Base-by-base conservation (phyloP, 2,113 vertebrate species). In the Micronycteris hirsuta region DNA sequence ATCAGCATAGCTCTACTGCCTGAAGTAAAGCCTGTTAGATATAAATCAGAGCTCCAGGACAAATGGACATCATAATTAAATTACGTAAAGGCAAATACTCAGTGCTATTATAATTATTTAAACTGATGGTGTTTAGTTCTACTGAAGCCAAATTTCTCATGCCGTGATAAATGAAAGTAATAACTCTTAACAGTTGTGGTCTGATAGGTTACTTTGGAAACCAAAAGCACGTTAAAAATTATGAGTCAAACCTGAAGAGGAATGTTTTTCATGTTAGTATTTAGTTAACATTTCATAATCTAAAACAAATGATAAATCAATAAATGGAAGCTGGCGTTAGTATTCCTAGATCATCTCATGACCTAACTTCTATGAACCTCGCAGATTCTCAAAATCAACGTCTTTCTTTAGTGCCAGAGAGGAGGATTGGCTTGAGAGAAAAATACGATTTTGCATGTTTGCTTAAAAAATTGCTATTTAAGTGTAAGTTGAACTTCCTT, bases 11-110 rank as follows among this genome's bases (percentile, higher is more conserved):
- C 54, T 94, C 43, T 41, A 22, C 7, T 41, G 85, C 13, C 65
- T 45, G 49, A 58, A 73, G 81, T 36, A 84, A 93, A 93, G 13
- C 56, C 74, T 61, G 10, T 86, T 54, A 96, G 54, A 80, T 17
- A 87, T 74, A 84, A 74, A 84, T 92, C 83, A 68, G 47, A 92
- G 28, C 43, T 89, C 92, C 83, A 86, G 36, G 61, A 71, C 41
- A 95, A 95, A 68, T 76, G 93, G 41, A 70, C 22, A 68, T 71
- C 56, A 76, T 95, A 80, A 80, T 80, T 94, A 84, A 94, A 76
- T 31, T 33, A 43, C 83, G 36, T 74, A 86, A 86, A 92, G 54
- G n/a, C 41, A 95, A 92, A 76, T 70, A 49, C 20, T 83, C 2
- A 67, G 11, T 94, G 17, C 26, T 63, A 20, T 82, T 92, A 68